Evolutionary conservation across 2,888 invertebrate species (phyloP).

Genomic region (Scaptomyza caliginosa): DNA sequence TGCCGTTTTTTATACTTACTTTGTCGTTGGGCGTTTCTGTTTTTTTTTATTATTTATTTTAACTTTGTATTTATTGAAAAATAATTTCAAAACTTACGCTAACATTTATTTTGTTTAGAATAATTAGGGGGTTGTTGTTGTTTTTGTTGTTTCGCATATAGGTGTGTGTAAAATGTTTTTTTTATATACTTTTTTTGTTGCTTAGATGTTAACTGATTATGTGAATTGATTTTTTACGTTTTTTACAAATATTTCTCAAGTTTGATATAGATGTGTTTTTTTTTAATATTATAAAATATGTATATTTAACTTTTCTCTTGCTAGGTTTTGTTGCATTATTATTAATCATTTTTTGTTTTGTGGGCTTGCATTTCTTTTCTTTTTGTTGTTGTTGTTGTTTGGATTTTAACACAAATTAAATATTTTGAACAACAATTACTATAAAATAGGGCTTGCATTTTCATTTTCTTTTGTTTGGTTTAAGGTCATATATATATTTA

Average conservation of each 20-base stretch:
- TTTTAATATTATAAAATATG: conserved; percentile 3
- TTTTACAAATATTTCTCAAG: conserved; percentile 50
- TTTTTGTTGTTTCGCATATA: conserved; percentile 32
- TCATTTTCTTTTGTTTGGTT: conserved; percentile 46
- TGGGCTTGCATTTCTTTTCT: conserved; percentile 27
- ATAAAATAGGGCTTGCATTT: conserved; percentile 54
- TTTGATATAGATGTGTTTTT: conserved; percentile 31
- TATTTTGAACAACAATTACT: conserved; percentile 48
- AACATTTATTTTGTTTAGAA: conserved; percentile 68
- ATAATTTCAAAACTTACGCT: conserved; percentile 70
- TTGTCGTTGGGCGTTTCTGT: conserved; percentile 64
- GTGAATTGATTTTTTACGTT: conserved; percentile 46
- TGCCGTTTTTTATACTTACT: conserved; percentile 66
- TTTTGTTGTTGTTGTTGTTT: conserved; percentile 29
- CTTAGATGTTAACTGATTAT: conserved; percentile 41
- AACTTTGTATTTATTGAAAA: conserved; percentile 44
- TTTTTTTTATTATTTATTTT: conserved; percentile 36
- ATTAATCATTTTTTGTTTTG: conserved; percentile 36
- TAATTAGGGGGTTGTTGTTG: conserved; percentile 53
- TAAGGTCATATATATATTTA: conserved; percentile 48
- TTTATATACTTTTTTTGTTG: conserved; percentile 21
- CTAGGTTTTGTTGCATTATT: conserved; percentile 42
- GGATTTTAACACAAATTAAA: conserved; percentile 55
- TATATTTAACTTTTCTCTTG: conserved; percentile 14
- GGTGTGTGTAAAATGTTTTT: conserved; percentile 43